phyloP scores from a whole-genome alignment of 1,140 invertebrate genomes.

The Musca domestica region DNA sequence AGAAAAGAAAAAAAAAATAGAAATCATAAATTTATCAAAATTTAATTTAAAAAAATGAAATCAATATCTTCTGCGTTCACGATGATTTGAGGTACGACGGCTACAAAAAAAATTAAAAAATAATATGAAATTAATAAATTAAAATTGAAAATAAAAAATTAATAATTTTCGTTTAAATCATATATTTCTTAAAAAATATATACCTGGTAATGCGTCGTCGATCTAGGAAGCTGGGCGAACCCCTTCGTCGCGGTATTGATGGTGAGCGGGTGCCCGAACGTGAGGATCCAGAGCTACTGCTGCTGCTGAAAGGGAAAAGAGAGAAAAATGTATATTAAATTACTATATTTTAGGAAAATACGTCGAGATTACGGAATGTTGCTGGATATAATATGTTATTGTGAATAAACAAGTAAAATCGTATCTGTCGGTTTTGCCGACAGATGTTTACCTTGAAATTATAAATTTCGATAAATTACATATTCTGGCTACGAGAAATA shows the following conservation, averaged over 20 bases:
- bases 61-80: conserved; percentile 41
- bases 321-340: not conserved
- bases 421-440: no score
- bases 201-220: conserved; percentile 88
- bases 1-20: not conserved
- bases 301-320: not conserved
- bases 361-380: no score
- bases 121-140: conserved; percentile 30
- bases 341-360: not conserved
- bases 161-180: conserved; percentile 11
- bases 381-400: no score
- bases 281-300: conserved; percentile 41
- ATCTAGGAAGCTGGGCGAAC: conserved; percentile 88
- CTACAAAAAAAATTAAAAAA: conserved; percentile 56
- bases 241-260: conserved; percentile 81
- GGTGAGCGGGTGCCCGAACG: conserved; percentile 68
- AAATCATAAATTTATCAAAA: not conserved
- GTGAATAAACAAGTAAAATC: no score
- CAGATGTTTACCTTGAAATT: no score
- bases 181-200: not conserved
- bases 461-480: no score
- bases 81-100: conserved; percentile 55
- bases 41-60: not conserved
- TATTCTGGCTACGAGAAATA: no score
- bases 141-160: conserved; percentile 12